Evolutionary conservation across 1,140 invertebrate genomes (phyloP).

Genomic region (Eurosta solidaginis): DNA sequence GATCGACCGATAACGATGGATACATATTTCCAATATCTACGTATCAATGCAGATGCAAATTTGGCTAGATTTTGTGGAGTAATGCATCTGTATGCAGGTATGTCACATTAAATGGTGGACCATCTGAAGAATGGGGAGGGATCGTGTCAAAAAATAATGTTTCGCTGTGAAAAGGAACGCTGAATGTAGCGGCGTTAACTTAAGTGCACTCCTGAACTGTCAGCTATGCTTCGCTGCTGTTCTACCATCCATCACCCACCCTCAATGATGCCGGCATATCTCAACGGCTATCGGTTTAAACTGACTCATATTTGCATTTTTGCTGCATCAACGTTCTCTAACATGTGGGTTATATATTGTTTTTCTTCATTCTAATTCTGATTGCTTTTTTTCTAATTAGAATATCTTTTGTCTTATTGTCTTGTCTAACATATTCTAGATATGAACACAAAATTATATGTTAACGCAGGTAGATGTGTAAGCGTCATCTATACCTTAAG

Average conservation of each 20-base stretch:
- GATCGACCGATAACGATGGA: background rate
- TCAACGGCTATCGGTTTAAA: background rate
- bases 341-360: constrained; percentile 12
- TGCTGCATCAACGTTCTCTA: constrained; percentile 21
- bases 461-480: background rate
- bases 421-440: background rate
- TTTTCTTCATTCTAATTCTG: background rate
- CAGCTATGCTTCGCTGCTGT: background rate
- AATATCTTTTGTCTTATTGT: background rate
- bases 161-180: background rate
- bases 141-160: background rate
- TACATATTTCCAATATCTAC: background rate
- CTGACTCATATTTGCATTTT: constrained; percentile 6
- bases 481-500: background rate
- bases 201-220: background rate
- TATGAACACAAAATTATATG: background rate
- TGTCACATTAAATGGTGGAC: background rate
- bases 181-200: background rate
- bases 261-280: background rate
- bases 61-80: background rate
- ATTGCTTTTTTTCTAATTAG: background rate
- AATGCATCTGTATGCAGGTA: background rate
- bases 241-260: background rate
- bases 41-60: background rate
- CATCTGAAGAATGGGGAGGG: background rate